Evolutionary conservation across 2,888 invertebrate species (phyloP).

Genomic region (Coenonympha glycerion): DNA sequence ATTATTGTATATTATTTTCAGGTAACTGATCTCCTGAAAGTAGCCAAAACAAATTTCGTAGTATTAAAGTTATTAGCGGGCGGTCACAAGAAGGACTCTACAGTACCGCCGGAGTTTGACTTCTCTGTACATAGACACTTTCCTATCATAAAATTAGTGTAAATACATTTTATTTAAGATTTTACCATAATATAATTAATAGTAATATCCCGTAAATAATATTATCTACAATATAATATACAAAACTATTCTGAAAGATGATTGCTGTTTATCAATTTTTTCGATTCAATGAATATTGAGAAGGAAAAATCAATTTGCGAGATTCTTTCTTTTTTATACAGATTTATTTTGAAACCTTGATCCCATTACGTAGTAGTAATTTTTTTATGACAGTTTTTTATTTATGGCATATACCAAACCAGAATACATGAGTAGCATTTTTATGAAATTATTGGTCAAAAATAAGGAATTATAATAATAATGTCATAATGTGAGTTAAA

Average conservation of each 20-base stretch:
- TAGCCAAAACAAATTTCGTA: constrained; percentile 96
- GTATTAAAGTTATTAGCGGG: constrained; percentile 94
- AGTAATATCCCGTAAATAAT: background rate
- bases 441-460: background rate
- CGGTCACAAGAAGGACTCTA: constrained; percentile 92
- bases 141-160: constrained; percentile 87
- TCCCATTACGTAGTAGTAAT: no score
- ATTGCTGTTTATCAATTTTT: no score
- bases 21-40: constrained; percentile 87
- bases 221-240: no score
- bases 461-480: background rate
- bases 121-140: constrained; percentile 92
- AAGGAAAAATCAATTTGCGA: no score
- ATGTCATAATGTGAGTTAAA: no score
- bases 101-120: constrained; percentile 91
- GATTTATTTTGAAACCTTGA: no score
- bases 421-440: no score
- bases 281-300: no score
- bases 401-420: no score
- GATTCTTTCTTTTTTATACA: no score
- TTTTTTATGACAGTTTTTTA: no score
- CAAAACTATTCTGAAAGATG: no score
- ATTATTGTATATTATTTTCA: constrained; percentile 42
- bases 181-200: background rate
- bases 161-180: constrained; percentile 29